These are phyloP conservation scores for Nibea albiflora DNA, from an alignment of 2,113 vertebrate species.

Conservation along the genomic window DNA sequence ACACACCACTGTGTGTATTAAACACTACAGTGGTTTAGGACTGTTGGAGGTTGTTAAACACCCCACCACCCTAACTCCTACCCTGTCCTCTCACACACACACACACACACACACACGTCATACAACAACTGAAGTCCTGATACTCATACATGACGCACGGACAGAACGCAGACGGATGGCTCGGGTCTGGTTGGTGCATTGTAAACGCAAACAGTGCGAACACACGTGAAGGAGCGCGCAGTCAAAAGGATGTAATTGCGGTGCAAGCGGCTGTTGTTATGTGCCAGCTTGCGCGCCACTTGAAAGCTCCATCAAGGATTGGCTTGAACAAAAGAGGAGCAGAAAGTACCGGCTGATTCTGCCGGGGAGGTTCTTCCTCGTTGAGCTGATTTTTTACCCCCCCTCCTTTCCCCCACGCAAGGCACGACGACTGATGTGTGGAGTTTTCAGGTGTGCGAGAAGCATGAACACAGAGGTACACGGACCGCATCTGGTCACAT, in stretches of 20 bases:
- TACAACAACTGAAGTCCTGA: neutral
- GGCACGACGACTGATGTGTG: neutral
- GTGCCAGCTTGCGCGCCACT: slow-evolving; percentile 48
- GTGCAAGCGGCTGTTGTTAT: slow-evolving; percentile 55
- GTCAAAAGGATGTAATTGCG: slow-evolving; percentile 73
- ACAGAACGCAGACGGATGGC: slow-evolving; percentile 24
- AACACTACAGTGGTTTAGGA: slow-evolving; percentile 80
- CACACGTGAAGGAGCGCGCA: slow-evolving; percentile 40
- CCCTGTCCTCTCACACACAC: slow-evolving; percentile 1
- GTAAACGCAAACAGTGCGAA: slow-evolving; percentile 46
- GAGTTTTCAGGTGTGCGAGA: slow-evolving; percentile 56
- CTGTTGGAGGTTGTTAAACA: slow-evolving; percentile 69
- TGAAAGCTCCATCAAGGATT: slow-evolving; percentile 66
- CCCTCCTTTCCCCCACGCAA: neutral
- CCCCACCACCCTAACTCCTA: slow-evolving; percentile 26
- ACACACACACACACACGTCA: neutral
- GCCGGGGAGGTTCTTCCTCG: slow-evolving; percentile 44
- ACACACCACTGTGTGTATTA: slow-evolving; percentile 84
- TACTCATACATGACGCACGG: neutral
- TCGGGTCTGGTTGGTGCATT: slow-evolving; percentile 26
- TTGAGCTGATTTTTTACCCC: slow-evolving; percentile 33
- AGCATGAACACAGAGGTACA: slow-evolving; percentile 1
- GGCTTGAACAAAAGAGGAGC: slow-evolving; percentile 61
- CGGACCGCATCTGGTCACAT: slow-evolving; percentile 32
- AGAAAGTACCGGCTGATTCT: slow-evolving; percentile 53